A percentile compares a stretch with the other conserved stretches of the same genome.
Conservation (phyloP, 1,140 invertebrate genomes). For the Danaus melanippus region DNA sequence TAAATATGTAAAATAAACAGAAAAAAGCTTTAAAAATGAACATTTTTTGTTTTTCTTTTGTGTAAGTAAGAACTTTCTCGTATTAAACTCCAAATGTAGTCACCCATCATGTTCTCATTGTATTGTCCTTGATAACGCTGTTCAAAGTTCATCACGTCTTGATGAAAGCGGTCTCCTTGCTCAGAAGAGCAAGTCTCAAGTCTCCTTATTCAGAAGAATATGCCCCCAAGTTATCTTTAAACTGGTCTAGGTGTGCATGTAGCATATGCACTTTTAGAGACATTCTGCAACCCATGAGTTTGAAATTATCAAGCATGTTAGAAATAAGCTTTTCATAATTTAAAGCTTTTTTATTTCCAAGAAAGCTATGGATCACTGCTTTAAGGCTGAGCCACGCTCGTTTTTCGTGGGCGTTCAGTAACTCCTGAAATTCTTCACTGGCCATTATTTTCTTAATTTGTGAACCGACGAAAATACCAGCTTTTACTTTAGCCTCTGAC, state of each 20-base stretch:
- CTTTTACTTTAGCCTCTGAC: slow-evolving; percentile 8
- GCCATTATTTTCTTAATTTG: slow-evolving; percentile 5
- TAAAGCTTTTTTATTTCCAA: too few relatives aligned
- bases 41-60: slow-evolving; percentile 18
- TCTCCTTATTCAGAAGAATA: too few relatives aligned
- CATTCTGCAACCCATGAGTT: slow-evolving; percentile 46
- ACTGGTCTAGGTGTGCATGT: slow-evolving; percentile 46
- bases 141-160: slow-evolving; percentile 45
- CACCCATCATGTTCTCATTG: slow-evolving; percentile 35
- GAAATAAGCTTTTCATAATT: too few relatives aligned
- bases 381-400: background rate
- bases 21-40: slow-evolving; percentile 20
- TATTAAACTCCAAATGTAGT: slow-evolving; percentile 32
- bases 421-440: background rate
- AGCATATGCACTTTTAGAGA: slow-evolving; percentile 22
- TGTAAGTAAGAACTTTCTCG: slow-evolving; percentile 4
- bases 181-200: too few relatives aligned
- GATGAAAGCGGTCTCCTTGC: slow-evolving; percentile 38
- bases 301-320: slow-evolving; percentile 17
- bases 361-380: too few relatives aligned
- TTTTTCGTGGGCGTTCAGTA: slow-evolving; percentile 7
- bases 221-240: slow-evolving; percentile 43
- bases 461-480: slow-evolving; percentile 7
- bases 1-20: too few relatives aligned
- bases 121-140: slow-evolving; percentile 30